These are phyloP conservation scores for Condylura cristata DNA, from an alignment of 2,113 vertebrate genomes.

Conservation along the genomic window DNA sequence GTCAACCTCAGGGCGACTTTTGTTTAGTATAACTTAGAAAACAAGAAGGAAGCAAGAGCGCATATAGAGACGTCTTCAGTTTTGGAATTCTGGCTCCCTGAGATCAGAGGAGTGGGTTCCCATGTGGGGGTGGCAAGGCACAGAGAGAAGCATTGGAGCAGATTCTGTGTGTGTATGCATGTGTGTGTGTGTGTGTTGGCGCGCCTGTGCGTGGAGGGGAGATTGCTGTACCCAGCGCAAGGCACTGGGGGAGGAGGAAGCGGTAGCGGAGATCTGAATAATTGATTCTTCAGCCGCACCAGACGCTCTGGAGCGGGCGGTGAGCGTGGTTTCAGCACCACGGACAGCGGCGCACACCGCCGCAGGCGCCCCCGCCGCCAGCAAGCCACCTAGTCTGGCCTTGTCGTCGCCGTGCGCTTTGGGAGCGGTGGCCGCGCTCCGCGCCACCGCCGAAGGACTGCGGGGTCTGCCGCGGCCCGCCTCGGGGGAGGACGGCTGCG, in stretches of 20 bases:
- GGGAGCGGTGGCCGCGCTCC: constrained; percentile 26
- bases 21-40: constrained; percentile 50
- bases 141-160: constrained; percentile 49
- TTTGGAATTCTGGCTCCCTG: constrained; percentile 30
- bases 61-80: background rate
- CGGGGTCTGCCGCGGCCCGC: constrained; percentile 67
- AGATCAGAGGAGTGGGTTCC: constrained; percentile 61
- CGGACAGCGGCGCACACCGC: constrained; percentile 57
- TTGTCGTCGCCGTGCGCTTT: constrained; percentile 38
- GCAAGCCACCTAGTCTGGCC: constrained; percentile 42
- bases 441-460: constrained; percentile 61
- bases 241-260: constrained; percentile 74
- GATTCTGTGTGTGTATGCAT: constrained; percentile 27
- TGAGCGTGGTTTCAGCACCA: constrained; percentile 69
- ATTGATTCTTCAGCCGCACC: constrained; percentile 75
- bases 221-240: constrained; percentile 57
- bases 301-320: constrained; percentile 68
- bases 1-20: constrained; percentile 15
- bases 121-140: constrained; percentile 37
- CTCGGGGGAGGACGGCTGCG: constrained; percentile 35
- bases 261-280: constrained; percentile 71
- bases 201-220: constrained; percentile 58
- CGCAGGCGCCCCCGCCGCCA: background rate
- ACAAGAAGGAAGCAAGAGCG: constrained; percentile 43
- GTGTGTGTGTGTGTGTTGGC: constrained; percentile 52